phyloP scores from a whole-genome alignment of 2,888 invertebrate genomes.

The Trichopria drosophilae region DNA sequence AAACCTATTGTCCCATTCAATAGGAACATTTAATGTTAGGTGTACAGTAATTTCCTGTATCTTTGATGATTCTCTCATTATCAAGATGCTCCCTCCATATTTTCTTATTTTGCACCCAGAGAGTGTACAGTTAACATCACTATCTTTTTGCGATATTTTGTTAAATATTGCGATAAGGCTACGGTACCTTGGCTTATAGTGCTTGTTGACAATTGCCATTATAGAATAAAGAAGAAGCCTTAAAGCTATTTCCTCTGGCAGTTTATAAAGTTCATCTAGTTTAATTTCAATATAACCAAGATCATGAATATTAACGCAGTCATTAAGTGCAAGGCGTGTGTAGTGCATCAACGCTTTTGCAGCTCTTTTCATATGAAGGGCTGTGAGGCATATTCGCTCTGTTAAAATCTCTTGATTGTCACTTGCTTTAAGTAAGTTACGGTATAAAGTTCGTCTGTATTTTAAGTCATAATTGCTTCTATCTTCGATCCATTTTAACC shows the following conservation, averaged over 20 bases:
- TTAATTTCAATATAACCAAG: constrained; percentile 26
- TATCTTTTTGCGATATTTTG: constrained; percentile 19
- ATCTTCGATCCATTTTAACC: constrained; percentile 19
- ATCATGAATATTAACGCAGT: constrained; percentile 24
- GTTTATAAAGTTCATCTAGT: constrained; percentile 24
- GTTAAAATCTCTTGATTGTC: constrained; percentile 25
- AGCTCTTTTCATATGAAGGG: constrained; percentile 26
- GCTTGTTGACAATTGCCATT: constrained; percentile 24
- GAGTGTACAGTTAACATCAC: constrained; percentile 18
- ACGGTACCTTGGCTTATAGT: constrained; percentile 22
- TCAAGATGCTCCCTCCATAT: constrained; percentile 12
- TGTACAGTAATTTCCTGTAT: constrained; percentile 17
- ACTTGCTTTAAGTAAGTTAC: constrained; percentile 23
- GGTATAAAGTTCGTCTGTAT: constrained; percentile 19
- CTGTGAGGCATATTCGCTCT: constrained; percentile 26
- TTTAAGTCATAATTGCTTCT: constrained; percentile 16
- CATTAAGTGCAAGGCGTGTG: constrained; percentile 23
- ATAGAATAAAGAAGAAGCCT: constrained; percentile 25
- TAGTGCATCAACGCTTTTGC: constrained; percentile 26
- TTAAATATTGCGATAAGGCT: constrained; percentile 21
- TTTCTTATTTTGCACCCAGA: constrained; percentile 17
- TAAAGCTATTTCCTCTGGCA: constrained; percentile 25
- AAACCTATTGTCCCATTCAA: constrained; percentile 17
- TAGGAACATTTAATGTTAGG: constrained; percentile 18
- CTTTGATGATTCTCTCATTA: constrained; percentile 15